These are phyloP conservation scores for Ascaphus truei DNA, from an alignment of 2,113 vertebrate genomes.

Conservation along the genomic window DNA sequence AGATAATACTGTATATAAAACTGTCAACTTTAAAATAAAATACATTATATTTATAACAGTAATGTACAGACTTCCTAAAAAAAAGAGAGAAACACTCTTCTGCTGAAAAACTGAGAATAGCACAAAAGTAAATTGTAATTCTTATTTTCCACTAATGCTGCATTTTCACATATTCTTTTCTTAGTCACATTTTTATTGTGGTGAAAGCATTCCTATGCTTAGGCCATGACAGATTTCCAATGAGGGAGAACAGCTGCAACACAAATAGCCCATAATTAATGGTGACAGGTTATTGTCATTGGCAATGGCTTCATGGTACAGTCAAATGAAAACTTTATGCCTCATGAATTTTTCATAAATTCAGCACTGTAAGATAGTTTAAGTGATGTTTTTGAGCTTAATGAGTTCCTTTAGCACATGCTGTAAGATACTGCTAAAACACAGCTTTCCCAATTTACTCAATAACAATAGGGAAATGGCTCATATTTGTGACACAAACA, in stretches of 20 bases:
- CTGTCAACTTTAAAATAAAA: not conserved
- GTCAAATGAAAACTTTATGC: slow-evolving; percentile 38
- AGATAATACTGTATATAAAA: not conserved
- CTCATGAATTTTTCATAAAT: slow-evolving; percentile 38
- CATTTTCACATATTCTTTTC: slow-evolving; percentile 18
- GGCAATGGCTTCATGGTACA: slow-evolving; percentile 34
- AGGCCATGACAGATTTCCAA: slow-evolving; percentile 34
- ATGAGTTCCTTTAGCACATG: slow-evolving; percentile 35
- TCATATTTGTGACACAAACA: slow-evolving; percentile 36
- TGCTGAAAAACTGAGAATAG: not conserved
- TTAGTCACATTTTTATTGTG: slow-evolving; percentile 16
- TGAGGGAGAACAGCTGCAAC: slow-evolving; percentile 33
- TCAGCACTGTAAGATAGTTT: slow-evolving; percentile 32
- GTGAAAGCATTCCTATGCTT: slow-evolving; percentile 16
- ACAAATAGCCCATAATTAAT: slow-evolving; percentile 38
- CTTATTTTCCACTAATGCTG: slow-evolving; percentile 5
- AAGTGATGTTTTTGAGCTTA: slow-evolving; percentile 36
- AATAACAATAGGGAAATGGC: slow-evolving; percentile 14
- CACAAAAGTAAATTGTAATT: slow-evolving; percentile 2
- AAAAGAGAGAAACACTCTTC: not conserved
- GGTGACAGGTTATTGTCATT: slow-evolving; percentile 38
- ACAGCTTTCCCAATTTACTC: slow-evolving; percentile 27
- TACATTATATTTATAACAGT: not conserved
- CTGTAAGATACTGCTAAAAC: slow-evolving; percentile 33
- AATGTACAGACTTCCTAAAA: not conserved